A percentile compares a stretch with the other conserved stretches of the same genome.
These are phyloP conservation scores for Propsilocerus akamusi DNA, from an alignment of 1,140 invertebrate species.

Conservation along the genomic window DNA sequence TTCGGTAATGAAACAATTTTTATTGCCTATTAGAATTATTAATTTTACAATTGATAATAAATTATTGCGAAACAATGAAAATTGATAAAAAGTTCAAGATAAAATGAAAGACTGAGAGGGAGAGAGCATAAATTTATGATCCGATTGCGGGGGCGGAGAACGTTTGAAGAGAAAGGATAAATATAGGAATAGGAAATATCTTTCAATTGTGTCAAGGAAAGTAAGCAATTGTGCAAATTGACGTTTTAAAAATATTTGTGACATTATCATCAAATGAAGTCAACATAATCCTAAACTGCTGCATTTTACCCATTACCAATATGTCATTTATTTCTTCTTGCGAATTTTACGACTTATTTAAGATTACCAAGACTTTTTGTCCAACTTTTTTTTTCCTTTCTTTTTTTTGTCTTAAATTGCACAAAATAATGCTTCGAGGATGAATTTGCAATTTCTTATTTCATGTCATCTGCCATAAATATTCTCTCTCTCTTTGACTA, in stretches of 20 bases:
- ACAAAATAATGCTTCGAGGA: background rate
- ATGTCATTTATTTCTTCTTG: constrained; percentile 1
- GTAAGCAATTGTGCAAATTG: too few relatives aligned
- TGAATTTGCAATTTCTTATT: background rate
- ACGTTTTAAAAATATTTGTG: too few relatives aligned
- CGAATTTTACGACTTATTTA: constrained; percentile 1
- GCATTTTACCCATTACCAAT: constrained; percentile 1
- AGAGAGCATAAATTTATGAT: background rate
- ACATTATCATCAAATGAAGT: background rate
- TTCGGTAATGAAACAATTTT: too few relatives aligned
- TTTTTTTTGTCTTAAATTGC: background rate
- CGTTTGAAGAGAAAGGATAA: background rate
- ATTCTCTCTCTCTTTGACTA: too few relatives aligned
- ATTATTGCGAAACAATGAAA: too few relatives aligned
- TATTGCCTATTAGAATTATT: too few relatives aligned
- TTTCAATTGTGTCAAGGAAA: too few relatives aligned
- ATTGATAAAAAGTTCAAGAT: too few relatives aligned
- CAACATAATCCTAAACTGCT: too few relatives aligned
- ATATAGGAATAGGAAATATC: too few relatives aligned
- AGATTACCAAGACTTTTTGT: background rate
- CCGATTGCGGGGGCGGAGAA: background rate
- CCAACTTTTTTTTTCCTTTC: background rate
- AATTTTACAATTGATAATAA: too few relatives aligned
- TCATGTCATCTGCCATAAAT: background rate
- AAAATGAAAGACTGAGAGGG: background rate